Evolutionary conservation across 2,888 invertebrate genomes (phyloP).

Genomic region (Pantelozetes paolii): DNA sequence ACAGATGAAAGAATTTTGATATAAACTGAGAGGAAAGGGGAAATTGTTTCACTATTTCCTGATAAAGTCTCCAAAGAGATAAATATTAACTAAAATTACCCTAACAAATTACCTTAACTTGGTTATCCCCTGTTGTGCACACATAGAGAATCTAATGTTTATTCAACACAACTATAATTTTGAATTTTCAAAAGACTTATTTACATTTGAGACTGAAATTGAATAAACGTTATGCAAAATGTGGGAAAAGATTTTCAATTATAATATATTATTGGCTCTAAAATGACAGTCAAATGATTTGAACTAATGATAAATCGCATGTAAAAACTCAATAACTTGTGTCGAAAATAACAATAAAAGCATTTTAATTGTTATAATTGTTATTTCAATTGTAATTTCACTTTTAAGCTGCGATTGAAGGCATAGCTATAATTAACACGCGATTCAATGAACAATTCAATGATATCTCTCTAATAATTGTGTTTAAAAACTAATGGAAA

Average conservation of each 20-base stretch:
- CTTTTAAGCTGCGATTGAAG: neutral
- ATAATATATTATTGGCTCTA: neutral
- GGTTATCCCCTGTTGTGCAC: too few species aligned
- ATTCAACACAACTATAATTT: too few species aligned
- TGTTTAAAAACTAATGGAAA: neutral
- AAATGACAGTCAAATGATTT: neutral
- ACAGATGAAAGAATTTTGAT: too few species aligned
- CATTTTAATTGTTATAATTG: neutral
- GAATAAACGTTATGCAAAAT: neutral
- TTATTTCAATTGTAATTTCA: neutral
- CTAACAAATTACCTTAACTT: too few species aligned
- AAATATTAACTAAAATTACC: too few species aligned
- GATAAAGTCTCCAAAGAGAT: too few species aligned
- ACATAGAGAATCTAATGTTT: too few species aligned
- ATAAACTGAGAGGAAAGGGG: too few species aligned
- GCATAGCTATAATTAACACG: neutral
- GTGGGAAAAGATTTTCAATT: neutral
- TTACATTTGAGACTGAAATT: too few species aligned
- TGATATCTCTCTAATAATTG: neutral
- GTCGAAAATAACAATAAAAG: neutral
- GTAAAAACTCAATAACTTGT: constrained; percentile 16
- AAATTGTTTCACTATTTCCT: too few species aligned
- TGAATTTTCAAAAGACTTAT: too few species aligned
- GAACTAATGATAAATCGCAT: neutral
- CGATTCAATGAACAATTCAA: constrained; percentile 11